phyloP scores from a whole-genome alignment of 2,113 vertebrate genomes.

The Notarius quadriscutis region DNA sequence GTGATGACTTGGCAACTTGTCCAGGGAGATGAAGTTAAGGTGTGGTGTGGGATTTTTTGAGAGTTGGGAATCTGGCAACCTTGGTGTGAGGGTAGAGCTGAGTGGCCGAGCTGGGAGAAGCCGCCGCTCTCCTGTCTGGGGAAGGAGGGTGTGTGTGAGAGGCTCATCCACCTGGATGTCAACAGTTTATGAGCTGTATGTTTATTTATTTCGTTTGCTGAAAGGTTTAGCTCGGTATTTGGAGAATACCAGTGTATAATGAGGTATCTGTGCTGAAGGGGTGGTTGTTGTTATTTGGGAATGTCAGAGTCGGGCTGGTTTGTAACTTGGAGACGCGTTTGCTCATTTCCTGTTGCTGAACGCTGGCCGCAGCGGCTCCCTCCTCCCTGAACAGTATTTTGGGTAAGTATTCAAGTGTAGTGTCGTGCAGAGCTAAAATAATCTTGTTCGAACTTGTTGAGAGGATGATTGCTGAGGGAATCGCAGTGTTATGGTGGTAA shows the following conservation, averaged over 20 bases:
- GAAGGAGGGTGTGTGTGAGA: neutral
- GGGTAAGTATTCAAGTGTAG: neutral
- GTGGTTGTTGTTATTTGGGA: neutral
- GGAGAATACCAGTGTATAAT: neutral
- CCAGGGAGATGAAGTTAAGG: too few relatives aligned
- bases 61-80: slow-evolving; percentile 22
- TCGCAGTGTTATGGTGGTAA: neutral
- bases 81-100: neutral
- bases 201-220: neutral
- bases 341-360: slow-evolving; percentile 38
- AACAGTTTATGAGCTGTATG: neutral
- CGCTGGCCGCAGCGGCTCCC: neutral
- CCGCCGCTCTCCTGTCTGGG: neutral
- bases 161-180: slow-evolving; percentile 53
- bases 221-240: neutral
- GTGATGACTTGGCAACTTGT: too few relatives aligned
- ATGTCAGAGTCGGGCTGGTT: slow-evolving; percentile 17
- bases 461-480: neutral
- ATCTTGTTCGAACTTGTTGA: neutral
- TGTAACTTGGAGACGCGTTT: neutral
- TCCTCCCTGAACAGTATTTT: neutral
- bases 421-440: neutral
- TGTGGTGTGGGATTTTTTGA: neutral
- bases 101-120: neutral
- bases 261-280: neutral